Percentiles rank a stretch among this genome's conserved stretches.
Evolutionary conservation across 37 sponge, comb jelly and placozoan species (phyloP).

Genomic region (Axinella damicornis): DNA sequence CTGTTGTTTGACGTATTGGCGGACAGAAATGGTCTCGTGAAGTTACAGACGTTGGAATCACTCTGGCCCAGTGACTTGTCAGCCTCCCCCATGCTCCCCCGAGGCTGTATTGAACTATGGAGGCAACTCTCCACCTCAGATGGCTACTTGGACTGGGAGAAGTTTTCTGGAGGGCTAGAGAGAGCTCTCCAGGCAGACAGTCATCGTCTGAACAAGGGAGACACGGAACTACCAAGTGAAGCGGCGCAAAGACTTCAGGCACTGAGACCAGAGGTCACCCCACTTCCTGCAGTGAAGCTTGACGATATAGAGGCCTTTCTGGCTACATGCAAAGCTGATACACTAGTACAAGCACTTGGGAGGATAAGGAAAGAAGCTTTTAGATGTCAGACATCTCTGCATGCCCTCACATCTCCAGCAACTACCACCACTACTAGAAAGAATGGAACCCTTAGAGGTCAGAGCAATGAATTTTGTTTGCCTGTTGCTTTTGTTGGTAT

Average conservation of each 20-base stretch:
- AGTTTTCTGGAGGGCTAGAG: conserved; percentile 29
- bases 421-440: too few relatives aligned
- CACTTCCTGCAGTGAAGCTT: background rate
- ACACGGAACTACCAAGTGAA: background rate
- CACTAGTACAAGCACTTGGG: conserved; percentile 10
- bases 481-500: too few relatives aligned
- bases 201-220: background rate
- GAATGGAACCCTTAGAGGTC: too few relatives aligned
- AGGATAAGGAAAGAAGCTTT: conserved; percentile 52
- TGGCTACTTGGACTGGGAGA: conserved; percentile 43
- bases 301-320: conserved; percentile 33
- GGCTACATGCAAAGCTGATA: conserved; percentile 1
- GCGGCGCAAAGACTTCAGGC: background rate
- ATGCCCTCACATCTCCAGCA: background rate
- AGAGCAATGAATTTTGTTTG: too few relatives aligned
- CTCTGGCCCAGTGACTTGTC: conserved; percentile 20
- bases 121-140: conserved; percentile 6
- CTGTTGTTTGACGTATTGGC: conserved; percentile 40
- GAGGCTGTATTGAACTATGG: conserved; percentile 34
- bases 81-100: conserved; percentile 5
- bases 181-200: conserved; percentile 18
- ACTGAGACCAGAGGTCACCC: background rate
- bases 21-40: conserved; percentile 45
- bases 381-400: conserved; percentile 37
- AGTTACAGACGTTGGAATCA: conserved; percentile 16